Base-by-base conservation (phyloP, 2,113 vertebrate species). In the Antennarius striatus region DNA sequence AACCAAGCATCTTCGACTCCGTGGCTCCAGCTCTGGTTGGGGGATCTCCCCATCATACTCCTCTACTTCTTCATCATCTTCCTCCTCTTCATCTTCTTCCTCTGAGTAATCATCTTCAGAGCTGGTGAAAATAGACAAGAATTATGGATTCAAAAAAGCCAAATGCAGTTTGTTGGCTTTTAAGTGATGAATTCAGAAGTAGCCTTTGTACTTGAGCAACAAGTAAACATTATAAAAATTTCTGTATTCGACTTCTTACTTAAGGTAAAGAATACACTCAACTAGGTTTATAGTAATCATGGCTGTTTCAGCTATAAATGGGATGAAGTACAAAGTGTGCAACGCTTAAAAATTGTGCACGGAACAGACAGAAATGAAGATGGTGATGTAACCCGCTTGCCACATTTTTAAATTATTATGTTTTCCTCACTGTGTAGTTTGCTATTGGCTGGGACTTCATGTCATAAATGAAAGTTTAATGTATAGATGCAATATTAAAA, bases 31-130 rank as follows among this genome's bases (percentile, higher is more conserved):
- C 57, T 93, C 91, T 0, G 92, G 91, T 61, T 92, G 92, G 0
- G 73, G 81, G 56, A 88, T 92, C 74, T 92, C 92, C 42, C 94
- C 94, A 6, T 92, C 89, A 0, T 95, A 95, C 4, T 93, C 94
- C 0, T 95, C 94, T 3, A 95, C 95, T 29, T 96, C 96, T 39
- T 97, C 95, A 4, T 96, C 95, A 1, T 93, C 94, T 77, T 96
- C 94, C 4, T 90, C 91, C 17, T 94, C 93, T 14, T 92, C 92
- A 4, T 91, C 88, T 0, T 95, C 95, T 6, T 94, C 94, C 0
- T 96, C 95, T 0, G 96, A 96, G 58, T 96, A 96, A 80, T 97
- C 95, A 74, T 96, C 95, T 56, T 95, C 95, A 90, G 95, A 94
- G 5, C 97, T 96, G 89, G 92, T 86, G 73, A 89, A 65, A 32